These are phyloP conservation scores for Eristalinus aeneus DNA, from an alignment of 2,888 invertebrate species.

Conservation along the genomic window DNA sequence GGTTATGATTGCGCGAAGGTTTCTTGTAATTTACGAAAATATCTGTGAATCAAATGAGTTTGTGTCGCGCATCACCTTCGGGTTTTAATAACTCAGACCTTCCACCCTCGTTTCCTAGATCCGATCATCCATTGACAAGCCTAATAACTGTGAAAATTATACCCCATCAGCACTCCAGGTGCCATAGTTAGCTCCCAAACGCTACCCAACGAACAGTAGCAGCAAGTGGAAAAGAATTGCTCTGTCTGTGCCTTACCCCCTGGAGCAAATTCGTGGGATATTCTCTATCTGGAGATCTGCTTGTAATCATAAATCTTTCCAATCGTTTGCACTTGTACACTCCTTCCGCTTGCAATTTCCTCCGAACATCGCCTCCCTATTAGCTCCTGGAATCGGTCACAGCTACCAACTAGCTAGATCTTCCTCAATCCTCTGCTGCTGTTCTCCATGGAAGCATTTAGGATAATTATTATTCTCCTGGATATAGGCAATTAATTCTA, in stretches of 20 bases:
- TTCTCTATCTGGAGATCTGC: conserved; percentile 42
- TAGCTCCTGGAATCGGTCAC: conserved; percentile 58
- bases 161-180: neutral
- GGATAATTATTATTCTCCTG: conserved; percentile 70
- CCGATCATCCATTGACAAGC: neutral
- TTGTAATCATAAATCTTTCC: conserved; percentile 64
- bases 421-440: conserved; percentile 6
- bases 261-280: conserved; percentile 22
- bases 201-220: conserved; percentile 33
- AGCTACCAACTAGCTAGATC: conserved; percentile 1
- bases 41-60: neutral
- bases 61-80: too few species aligned
- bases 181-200: neutral
- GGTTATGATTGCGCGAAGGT: neutral
- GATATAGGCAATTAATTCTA: conserved; percentile 69
- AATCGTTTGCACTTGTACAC: conserved; percentile 56
- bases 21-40: neutral
- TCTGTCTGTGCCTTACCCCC: conserved; percentile 12
- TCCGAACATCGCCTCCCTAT: conserved; percentile 50
- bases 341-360: conserved; percentile 69
- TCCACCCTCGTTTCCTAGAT: neutral
- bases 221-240: conserved; percentile 3
- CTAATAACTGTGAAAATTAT: neutral
- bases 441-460: conserved; percentile 51
- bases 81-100: neutral